phyloP scores from a whole-genome alignment of 2,113 vertebrate genomes.

The Strigops habroptila region DNA sequence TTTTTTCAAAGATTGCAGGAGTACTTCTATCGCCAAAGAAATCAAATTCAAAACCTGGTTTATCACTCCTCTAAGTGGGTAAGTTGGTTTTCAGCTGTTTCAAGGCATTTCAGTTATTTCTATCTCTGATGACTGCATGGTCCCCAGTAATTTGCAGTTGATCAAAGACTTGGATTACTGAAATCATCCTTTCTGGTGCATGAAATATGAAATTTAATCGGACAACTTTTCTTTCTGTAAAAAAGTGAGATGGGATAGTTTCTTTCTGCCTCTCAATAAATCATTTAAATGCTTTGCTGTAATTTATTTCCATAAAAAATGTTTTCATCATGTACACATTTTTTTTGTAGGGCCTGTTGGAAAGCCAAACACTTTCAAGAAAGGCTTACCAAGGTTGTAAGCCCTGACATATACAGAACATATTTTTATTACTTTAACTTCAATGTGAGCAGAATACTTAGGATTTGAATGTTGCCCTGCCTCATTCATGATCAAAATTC shows the following conservation, averaged over 20 bases:
- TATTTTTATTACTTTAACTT: not conserved
- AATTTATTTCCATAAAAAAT: not conserved
- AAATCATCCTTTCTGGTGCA: conserved; percentile 2
- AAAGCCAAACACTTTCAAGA: not conserved
- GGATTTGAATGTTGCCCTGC: not conserved
- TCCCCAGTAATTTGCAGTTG: not conserved
- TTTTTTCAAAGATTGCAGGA: not conserved
- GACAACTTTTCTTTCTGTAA: not conserved
- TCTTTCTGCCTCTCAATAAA: not conserved
- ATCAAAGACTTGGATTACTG: conserved; percentile 18
- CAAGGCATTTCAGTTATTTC: conserved; percentile 45
- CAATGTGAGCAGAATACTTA: not conserved
- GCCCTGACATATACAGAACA: not conserved
- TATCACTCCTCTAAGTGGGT: not conserved
- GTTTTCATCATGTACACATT: not conserved
- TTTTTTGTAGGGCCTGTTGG: not conserved
- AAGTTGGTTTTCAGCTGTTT: conserved; percentile 42
- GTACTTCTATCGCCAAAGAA: conserved; percentile 19
- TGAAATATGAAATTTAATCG: conserved; percentile 34
- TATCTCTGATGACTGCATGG: not conserved
- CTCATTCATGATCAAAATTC: not conserved
- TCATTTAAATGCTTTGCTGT: not conserved
- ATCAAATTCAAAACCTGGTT: conserved; percentile 47
- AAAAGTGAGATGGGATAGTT: not conserved
- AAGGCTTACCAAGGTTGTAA: not conserved